phyloP scores from a whole-genome alignment of 2,888 invertebrate species.

The Pammene fasciana region DNA sequence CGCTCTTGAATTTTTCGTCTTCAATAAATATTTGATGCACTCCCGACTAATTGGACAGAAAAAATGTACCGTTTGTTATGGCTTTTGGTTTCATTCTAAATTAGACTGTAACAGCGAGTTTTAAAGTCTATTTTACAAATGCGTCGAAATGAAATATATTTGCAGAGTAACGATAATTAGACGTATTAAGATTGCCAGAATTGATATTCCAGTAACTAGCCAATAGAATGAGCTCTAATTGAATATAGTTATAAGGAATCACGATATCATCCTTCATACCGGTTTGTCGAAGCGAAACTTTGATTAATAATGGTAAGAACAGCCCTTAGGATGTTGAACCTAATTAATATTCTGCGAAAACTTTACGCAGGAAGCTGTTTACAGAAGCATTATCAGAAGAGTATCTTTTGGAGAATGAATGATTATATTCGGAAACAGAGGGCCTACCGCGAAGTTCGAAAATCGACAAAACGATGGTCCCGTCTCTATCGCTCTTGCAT shows the following conservation, averaged over 20 bases:
- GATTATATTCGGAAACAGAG: background rate
- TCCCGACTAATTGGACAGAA: conserved; percentile 23
- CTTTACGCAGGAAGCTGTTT: background rate
- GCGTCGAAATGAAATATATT: too few relatives aligned
- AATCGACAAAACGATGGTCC: too few relatives aligned
- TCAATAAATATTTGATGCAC: conserved; percentile 16
- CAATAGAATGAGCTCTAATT: too few relatives aligned
- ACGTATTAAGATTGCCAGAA: too few relatives aligned
- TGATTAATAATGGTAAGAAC: too few relatives aligned
- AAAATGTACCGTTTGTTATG: background rate
- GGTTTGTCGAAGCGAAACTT: too few relatives aligned
- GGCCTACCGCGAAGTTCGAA: too few relatives aligned
- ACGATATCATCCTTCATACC: too few relatives aligned
- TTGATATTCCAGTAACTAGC: too few relatives aligned
- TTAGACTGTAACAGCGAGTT: background rate
- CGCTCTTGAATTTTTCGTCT: conserved; percentile 8
- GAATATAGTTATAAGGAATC: too few relatives aligned
- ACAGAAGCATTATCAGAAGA: background rate
- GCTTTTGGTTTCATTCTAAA: background rate
- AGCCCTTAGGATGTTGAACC: background rate
- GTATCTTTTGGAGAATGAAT: conserved; percentile 5
- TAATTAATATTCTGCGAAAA: conserved; percentile 21
- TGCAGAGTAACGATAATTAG: too few relatives aligned
- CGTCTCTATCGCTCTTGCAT: too few relatives aligned
- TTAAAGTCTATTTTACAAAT: background rate